A percentile compares a stretch with the other conserved stretches of the same genome.
phyloP scores from a whole-genome alignment of 2,888 invertebrate genomes.

The Synanthedon formicaeformis region DNA sequence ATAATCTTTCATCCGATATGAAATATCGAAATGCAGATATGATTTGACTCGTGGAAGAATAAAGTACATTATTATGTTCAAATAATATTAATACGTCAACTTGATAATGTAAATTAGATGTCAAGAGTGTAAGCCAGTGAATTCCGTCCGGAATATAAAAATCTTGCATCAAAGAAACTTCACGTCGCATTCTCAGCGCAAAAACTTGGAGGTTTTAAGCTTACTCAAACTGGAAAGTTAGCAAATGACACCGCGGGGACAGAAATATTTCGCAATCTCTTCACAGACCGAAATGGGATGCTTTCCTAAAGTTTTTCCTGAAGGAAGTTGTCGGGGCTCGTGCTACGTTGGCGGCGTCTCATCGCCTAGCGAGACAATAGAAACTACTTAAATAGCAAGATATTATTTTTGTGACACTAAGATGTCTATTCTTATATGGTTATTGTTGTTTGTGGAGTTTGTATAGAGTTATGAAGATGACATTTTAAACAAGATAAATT shows the following conservation, averaged over 20 bases:
- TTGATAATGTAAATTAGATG: too few relatives aligned
- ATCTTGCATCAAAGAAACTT: slow-evolving; percentile 20
- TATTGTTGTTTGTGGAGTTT: too few relatives aligned
- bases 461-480: too few relatives aligned
- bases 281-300: slow-evolving; percentile 40
- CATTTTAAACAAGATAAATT: too few relatives aligned
- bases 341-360: slow-evolving; percentile 21
- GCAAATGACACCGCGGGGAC: slow-evolving; percentile 60
- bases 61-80: too few relatives aligned
- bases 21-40: slow-evolving; percentile 15
- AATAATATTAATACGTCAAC: too few relatives aligned
- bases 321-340: slow-evolving; percentile 37
- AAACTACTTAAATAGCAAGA: slow-evolving; percentile 34
- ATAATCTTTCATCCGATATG: slow-evolving; percentile 15
- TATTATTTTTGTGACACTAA: slow-evolving; percentile 9
- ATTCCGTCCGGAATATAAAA: slow-evolving; percentile 21
- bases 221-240: slow-evolving; percentile 57
- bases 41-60: too few relatives aligned
- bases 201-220: slow-evolving; percentile 53
- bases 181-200: slow-evolving; percentile 27
- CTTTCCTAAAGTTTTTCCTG: slow-evolving; percentile 38
- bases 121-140: neutral
- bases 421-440: neutral
- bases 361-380: slow-evolving; percentile 34
- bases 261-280: slow-evolving; percentile 55